Evolutionary conservation across 92 coral and sea anemone genomes (phyloP).

Genomic region (Porites evermanni): DNA sequence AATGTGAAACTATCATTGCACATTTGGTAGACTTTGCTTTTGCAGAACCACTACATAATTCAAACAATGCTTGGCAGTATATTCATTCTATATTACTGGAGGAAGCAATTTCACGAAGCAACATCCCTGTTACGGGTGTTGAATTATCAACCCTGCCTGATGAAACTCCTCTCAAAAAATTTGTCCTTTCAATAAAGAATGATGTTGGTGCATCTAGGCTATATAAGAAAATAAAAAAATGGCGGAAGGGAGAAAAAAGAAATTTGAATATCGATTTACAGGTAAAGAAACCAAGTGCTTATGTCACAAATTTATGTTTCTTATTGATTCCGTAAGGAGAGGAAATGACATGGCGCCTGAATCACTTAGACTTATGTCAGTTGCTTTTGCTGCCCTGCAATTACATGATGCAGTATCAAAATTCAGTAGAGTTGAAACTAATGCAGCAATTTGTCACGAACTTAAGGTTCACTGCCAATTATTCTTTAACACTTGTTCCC

Average conservation of each 20-base stretch:
- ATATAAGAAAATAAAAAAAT: conserved; percentile 50
- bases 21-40: conserved; percentile 63
- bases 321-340: conserved; percentile 53
- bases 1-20: conserved; percentile 58
- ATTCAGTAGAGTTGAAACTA: conserved; percentile 61
- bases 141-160: conserved; percentile 49
- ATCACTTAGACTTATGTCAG: conserved; percentile 48
- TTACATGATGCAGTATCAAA: conserved; percentile 65
- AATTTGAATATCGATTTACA: conserved; percentile 72
- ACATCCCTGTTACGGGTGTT: conserved; percentile 36
- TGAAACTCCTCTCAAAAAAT: conserved; percentile 57
- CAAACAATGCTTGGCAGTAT: conserved; percentile 69
- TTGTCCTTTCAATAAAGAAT: conserved; percentile 53
- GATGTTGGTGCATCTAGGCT: conserved; percentile 56
- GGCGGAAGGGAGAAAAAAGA: conserved; percentile 68
- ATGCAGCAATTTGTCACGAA: conserved; percentile 44
- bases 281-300: conserved; percentile 77
- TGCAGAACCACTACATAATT: conserved; percentile 68
- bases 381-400: conserved; percentile 64
- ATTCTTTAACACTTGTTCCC: conserved; percentile 62
- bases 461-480: conserved; percentile 52
- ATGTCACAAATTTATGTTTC: conserved; percentile 69
- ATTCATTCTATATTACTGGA: conserved; percentile 58
- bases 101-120: conserved; percentile 57
- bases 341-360: conserved; percentile 50